phyloP scores from a whole-genome alignment of 2,113 vertebrate species.

The Hydrolagus affinis region DNA sequence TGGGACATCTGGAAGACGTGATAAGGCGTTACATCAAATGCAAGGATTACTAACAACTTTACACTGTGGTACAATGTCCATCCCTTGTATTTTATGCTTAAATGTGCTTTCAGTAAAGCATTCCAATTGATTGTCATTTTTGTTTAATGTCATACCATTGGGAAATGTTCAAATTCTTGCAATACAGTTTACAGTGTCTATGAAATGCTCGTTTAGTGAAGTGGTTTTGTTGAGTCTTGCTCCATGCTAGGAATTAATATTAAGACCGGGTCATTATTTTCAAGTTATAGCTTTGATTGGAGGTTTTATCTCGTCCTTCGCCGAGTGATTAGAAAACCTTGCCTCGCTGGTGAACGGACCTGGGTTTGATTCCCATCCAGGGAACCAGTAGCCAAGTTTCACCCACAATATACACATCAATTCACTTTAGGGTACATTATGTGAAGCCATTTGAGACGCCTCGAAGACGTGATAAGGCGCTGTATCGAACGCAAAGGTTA shows the following conservation, averaged over 20 bases:
- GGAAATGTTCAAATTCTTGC: slow-evolving; percentile 46
- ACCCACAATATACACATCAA: too few species aligned
- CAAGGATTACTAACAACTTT: too few species aligned
- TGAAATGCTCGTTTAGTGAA: slow-evolving; percentile 41
- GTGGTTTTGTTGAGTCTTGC: slow-evolving; percentile 30
- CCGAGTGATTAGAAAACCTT: too few species aligned
- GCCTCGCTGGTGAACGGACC: too few species aligned
- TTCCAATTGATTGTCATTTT: slow-evolving; percentile 39
- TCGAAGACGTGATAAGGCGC: too few species aligned
- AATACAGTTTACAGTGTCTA: slow-evolving; percentile 40
- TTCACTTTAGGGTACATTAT: too few species aligned
- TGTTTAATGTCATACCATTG: slow-evolving; percentile 42
- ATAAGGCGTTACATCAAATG: too few species aligned
- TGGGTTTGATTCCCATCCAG: too few species aligned
- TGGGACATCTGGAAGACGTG: too few species aligned
- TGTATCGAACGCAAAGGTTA: too few species aligned
- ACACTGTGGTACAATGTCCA: not conserved
- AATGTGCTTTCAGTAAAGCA: slow-evolving; percentile 40
- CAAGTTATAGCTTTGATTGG: slow-evolving; percentile 34
- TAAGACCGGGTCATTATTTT: slow-evolving; percentile 41
- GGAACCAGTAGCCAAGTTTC: too few species aligned
- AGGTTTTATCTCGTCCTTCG: not conserved
- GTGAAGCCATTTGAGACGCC: too few species aligned
- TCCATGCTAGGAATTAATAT: slow-evolving; percentile 40
- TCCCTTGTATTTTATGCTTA: slow-evolving; percentile 39